Percentiles rank a stretch among this genome's conserved stretches.
Conservation (phyloP, 2,797 vertebrate genomes). For the Arvicola amphibius region DNA sequence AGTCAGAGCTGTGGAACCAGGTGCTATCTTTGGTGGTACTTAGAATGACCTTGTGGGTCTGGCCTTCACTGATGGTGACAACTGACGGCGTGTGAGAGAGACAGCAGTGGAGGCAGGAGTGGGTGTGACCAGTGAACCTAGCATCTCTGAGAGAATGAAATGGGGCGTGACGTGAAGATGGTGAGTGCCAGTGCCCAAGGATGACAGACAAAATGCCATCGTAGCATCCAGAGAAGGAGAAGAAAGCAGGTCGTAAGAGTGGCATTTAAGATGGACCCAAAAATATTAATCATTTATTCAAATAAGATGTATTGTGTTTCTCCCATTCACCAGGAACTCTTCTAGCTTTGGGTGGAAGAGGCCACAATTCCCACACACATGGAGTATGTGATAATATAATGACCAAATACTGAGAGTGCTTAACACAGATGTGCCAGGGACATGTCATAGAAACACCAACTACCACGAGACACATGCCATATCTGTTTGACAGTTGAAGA, state of each 20-base stretch:
- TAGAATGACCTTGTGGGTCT: not conserved
- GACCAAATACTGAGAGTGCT: not conserved
- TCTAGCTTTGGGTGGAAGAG: not conserved
- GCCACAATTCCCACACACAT: not conserved
- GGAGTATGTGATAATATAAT: not conserved
- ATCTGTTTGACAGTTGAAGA: not conserved
- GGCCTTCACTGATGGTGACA: not conserved
- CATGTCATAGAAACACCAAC: not conserved
- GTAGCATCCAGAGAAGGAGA: not conserved
- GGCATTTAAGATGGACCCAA: not conserved
- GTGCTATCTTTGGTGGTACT: not conserved
- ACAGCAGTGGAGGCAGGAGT: not conserved
- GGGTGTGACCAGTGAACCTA: not conserved
- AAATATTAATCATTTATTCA: not conserved
- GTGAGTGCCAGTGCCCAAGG: not conserved
- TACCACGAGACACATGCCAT: not conserved
- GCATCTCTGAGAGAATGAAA: not conserved
- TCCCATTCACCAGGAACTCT: not conserved
- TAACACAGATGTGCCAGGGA: not conserved
- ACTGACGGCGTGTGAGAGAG: not conserved
- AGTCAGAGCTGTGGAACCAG: not conserved
- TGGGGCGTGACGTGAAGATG: not conserved
- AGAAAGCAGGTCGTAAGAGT: not conserved
- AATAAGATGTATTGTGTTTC: not conserved
- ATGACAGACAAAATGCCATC: not conserved